Evolutionary conservation across 1,140 invertebrate species (phyloP).

Genomic region (Pseudomyrmex sp.): DNA sequence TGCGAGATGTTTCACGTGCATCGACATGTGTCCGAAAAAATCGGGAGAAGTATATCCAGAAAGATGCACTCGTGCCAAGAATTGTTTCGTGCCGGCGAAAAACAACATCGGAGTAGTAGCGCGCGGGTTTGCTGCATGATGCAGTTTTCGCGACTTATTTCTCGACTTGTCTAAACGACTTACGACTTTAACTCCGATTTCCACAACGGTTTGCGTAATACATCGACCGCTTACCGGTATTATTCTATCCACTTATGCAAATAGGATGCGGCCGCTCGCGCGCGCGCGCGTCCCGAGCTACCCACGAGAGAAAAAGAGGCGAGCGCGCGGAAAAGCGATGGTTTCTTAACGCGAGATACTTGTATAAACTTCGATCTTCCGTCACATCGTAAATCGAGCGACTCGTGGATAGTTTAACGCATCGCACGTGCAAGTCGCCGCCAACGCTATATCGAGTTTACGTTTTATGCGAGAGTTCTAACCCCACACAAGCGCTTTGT

Average conservation of each 20-base stretch:
- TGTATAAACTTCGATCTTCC: constrained; percentile 74
- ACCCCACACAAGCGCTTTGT: constrained; percentile 46
- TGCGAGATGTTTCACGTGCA: background rate
- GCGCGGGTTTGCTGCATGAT: constrained; percentile 30
- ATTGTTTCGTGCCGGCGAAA: constrained; percentile 41
- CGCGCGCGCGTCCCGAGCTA: constrained; percentile 9
- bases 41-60: constrained; percentile 1
- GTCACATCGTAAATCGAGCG: constrained; percentile 74
- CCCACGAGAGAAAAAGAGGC: constrained; percentile 44
- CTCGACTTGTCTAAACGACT: constrained; percentile 31
- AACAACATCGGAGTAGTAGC: constrained; percentile 36
- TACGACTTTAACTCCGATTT: constrained; percentile 51
- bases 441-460: constrained; percentile 64
- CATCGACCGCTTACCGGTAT: constrained; percentile 63
- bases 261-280: constrained; percentile 53
- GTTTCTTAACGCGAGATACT: constrained; percentile 63
- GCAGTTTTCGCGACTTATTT: constrained; percentile 45
- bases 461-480: constrained; percentile 63
- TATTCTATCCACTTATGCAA: constrained; percentile 73
- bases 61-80: constrained; percentile 17
- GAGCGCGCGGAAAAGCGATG: constrained; percentile 66
- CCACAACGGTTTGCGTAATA: constrained; percentile 50
- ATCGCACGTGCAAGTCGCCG: constrained; percentile 54
- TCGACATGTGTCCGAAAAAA: background rate
- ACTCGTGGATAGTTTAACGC: constrained; percentile 73